phyloP scores from a whole-genome alignment of 2,797 vertebrate genomes.

The Danio tinwini region DNA sequence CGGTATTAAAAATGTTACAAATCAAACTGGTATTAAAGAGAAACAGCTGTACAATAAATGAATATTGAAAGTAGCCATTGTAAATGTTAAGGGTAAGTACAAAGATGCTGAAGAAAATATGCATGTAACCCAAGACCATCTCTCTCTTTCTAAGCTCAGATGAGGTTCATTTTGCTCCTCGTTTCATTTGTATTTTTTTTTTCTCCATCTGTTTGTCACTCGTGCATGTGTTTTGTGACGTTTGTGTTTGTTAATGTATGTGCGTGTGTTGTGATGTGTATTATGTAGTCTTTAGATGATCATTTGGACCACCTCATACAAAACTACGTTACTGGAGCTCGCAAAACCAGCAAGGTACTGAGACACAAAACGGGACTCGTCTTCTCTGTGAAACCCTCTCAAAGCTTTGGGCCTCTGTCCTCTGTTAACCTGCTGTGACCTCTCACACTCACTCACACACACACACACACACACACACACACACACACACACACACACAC shows the following conservation, averaged over 20 bases:
- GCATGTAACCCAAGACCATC: conserved; percentile 18
- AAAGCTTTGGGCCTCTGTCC: conserved; percentile 58
- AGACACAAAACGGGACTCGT: conserved; percentile 13
- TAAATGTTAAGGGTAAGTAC: conserved; percentile 31
- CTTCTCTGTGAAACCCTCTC: conserved; percentile 67
- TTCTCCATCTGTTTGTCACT: conserved; percentile 81
- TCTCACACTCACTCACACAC: not conserved
- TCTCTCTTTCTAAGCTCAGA: not conserved
- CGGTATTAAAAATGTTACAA: no score
- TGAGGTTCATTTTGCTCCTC: conserved; percentile 54
- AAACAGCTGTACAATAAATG: no score
- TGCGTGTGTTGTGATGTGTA: conserved; percentile 53
- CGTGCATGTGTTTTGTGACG: conserved; percentile 91
- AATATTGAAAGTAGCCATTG: not conserved
- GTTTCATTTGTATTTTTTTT: conserved; percentile 78
- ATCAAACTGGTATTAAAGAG: no score
- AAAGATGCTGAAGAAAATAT: conserved; percentile 1
- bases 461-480: not conserved
- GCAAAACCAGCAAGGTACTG: conserved; percentile 92
- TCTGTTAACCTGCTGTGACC: conserved; percentile 39
- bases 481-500: conserved; percentile 13
- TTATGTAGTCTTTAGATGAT: conserved; percentile 96
- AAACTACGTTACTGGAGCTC: conserved; percentile 92
- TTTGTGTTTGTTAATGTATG: conserved; percentile 77
- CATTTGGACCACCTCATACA: conserved; percentile 92